Percentiles rank a stretch among this genome's conserved stretches.
phyloP scores from a whole-genome alignment of 2,888 invertebrate species.

The Conchocele bisecta region DNA sequence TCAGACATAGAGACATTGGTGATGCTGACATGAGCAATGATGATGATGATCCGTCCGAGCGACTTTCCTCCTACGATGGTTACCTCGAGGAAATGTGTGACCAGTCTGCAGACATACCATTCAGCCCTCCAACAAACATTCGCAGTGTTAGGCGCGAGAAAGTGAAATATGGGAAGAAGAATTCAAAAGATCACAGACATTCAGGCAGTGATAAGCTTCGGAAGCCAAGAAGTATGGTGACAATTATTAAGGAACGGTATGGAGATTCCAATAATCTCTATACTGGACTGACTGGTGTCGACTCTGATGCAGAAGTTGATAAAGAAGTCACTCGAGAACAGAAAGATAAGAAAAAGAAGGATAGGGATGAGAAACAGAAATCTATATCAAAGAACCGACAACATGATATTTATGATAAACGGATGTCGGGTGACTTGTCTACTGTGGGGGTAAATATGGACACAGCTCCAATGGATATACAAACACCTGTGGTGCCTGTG shows the following conservation, averaged over 20 bases:
- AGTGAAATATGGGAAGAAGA: too few species aligned
- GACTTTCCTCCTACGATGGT: too few species aligned
- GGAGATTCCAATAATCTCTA: constrained; percentile 62
- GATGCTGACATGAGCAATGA: too few species aligned
- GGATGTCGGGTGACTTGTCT: constrained; percentile 64
- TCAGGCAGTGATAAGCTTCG: too few species aligned
- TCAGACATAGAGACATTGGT: too few species aligned
- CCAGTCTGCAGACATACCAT: constrained; percentile 46
- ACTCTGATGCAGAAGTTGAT: constrained; percentile 75
- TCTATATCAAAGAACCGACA: constrained; percentile 62
- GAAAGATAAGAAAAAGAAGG: constrained; percentile 67
- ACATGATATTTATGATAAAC: constrained; percentile 67
- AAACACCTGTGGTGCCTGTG: constrained; percentile 50
- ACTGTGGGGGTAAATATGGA: constrained; percentile 45
- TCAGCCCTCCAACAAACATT: constrained; percentile 66
- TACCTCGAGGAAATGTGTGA: neutral
- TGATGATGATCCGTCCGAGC: too few species aligned
- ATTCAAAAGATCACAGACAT: too few species aligned
- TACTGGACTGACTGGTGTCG: constrained; percentile 68
- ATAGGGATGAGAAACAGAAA: constrained; percentile 69
- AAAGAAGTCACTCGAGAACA: constrained; percentile 59
- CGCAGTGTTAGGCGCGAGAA: constrained; percentile 68
- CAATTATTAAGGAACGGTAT: constrained; percentile 73
- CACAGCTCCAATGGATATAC: constrained; percentile 60
- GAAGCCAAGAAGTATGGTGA: constrained; percentile 49